Conservation (phyloP, 2,888 invertebrate genomes). For the Ormyrus pomaceus region DNA sequence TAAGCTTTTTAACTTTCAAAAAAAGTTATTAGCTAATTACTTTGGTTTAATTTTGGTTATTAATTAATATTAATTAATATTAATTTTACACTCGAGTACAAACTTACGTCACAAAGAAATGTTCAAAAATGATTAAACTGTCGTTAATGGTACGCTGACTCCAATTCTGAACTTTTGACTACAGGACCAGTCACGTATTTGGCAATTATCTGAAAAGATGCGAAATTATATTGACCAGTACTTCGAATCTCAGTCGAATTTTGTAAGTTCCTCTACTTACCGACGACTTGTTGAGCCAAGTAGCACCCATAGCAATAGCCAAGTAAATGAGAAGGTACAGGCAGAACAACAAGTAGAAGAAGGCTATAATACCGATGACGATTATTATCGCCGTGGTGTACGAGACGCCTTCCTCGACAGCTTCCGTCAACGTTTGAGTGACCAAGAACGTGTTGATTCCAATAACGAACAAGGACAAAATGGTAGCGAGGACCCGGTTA, state of each 20-base stretch:
- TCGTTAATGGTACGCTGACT: too few species aligned
- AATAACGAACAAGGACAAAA: constrained; percentile 84
- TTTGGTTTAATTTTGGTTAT: too few species aligned
- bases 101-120: too few species aligned
- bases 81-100: too few species aligned
- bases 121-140: too few species aligned
- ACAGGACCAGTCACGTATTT: constrained; percentile 79
- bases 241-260: constrained; percentile 12
- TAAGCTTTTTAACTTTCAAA: too few species aligned
- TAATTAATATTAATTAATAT: too few species aligned
- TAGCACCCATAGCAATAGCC: constrained; percentile 82
- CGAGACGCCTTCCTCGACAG: constrained; percentile 74
- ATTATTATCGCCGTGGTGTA: constrained; percentile 70
- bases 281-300: constrained; percentile 76
- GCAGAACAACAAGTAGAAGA: constrained; percentile 84
- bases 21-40: too few species aligned
- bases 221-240: too few species aligned
- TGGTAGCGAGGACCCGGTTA: constrained; percentile 82
- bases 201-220: constrained; percentile 75
- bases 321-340: constrained; percentile 86
- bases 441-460: constrained; percentile 89
- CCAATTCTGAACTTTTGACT: constrained; percentile 76
- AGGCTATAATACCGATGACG: constrained; percentile 78
- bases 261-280: constrained; percentile 68
- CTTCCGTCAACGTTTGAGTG: constrained; percentile 78